These are phyloP conservation scores for Chaetodon trifasciatus DNA, from an alignment of 2,797 vertebrate species.

Conservation along the genomic window DNA sequence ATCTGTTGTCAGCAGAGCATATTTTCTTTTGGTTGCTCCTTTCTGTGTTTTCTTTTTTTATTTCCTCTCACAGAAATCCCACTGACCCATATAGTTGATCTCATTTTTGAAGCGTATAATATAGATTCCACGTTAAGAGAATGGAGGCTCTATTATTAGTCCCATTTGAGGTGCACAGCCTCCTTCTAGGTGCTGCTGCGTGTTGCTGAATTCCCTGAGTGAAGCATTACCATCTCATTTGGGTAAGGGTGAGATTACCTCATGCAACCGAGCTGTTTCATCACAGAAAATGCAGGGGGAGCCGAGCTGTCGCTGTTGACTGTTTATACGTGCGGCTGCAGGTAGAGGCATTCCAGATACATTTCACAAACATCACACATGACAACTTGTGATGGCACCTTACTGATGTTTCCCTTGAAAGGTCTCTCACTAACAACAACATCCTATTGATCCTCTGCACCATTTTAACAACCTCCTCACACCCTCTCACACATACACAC, in stretches of 20 bases:
- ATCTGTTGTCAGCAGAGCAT: conserved; percentile 85
- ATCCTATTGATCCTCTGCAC: conserved; percentile 81
- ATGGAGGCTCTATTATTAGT: conserved; percentile 80
- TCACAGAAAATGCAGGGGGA: conserved; percentile 65
- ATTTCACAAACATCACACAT: conserved; percentile 80
- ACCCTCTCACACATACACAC: conserved; percentile 72
- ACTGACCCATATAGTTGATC: conserved; percentile 88
- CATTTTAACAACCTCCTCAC: conserved; percentile 78
- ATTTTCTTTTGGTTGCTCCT: conserved; percentile 78
- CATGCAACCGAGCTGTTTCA: conserved; percentile 77
- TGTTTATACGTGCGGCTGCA: conserved; percentile 66
- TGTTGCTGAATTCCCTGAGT: conserved; percentile 79
- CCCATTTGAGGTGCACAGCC: conserved; percentile 70
- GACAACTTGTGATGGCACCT: conserved; percentile 83
- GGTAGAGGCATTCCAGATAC: conserved; percentile 66
- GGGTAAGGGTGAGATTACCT: conserved; percentile 80
- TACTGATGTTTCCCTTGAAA: conserved; percentile 75
- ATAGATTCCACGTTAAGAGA: conserved; percentile 74
- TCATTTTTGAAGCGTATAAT: conserved; percentile 77
- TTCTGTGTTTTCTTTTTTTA: conserved; percentile 36
- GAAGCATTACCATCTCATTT: conserved; percentile 84
- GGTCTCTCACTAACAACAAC: conserved; percentile 78
- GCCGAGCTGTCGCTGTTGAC: conserved; percentile 64
- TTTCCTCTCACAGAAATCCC: conserved; percentile 75
- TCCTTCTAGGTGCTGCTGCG: conserved; percentile 73